Base-by-base conservation (phyloP, 2,113 vertebrate genomes). In the Pholis gunnellus region DNA sequence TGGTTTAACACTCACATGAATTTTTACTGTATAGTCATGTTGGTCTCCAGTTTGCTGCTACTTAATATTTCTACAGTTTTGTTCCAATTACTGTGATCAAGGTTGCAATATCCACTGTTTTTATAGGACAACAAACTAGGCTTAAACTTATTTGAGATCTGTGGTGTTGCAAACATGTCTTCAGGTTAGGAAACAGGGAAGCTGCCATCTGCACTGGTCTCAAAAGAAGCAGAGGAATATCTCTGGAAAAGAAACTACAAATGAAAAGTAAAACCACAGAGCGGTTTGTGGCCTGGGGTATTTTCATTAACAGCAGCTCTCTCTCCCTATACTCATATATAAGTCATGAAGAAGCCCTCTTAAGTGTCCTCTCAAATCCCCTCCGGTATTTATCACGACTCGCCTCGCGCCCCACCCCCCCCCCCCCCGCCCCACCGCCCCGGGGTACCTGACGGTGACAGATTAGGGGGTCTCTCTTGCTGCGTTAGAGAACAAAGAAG, bases 341-440 rank as follows among this genome's bases (percentile, higher is more conserved):
- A 93, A 94, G 88, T 93, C 91, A 94, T 93, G 85, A 94, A 87
- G 87, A 79, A 70, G 75, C 80, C 77, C 83, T 78, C 83, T 89
- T 88, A 83, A 89, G 88, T 85, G 91, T 91, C 85, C 85, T 84
- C 87, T 92, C 75, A 66, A 85, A 89, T 88, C 91, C 90, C 87
- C 86, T 80, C 54, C 64, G 87, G 88, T 86, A 91, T 92, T 91
- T 75, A 90, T 93, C 88, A 93, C 2, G 34, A 89, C 87, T 88
- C 77, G 71, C 81, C 82, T 31, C 31, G 31, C 31, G 31, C 31
- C 31, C 31, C 31, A 90, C 84, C 56, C 40, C 27, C 42, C 42
- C 18, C 29, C 2, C 29, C n/a, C 29, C 2, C 29, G 31, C 31
- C 31, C 31, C 31, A 90, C 84, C 56, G 40, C 27, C 42, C 42